Evolutionary conservation across 2,113 vertebrate genomes (phyloP), one percentile per base, ranked within the genome.

Genomic region (Columba janthina): DNA sequence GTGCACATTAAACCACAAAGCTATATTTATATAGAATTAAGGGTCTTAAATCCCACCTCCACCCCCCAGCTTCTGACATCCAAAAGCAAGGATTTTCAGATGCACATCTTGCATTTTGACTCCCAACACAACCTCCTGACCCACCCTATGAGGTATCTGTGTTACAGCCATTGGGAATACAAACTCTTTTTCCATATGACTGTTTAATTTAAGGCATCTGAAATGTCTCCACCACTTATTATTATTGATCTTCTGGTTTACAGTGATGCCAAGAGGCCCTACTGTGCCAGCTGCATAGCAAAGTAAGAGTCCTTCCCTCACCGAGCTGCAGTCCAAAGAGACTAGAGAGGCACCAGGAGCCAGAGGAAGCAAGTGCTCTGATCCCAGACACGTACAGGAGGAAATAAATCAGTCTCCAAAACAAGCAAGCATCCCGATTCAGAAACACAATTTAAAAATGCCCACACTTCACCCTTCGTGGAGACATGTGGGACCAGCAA

Each of bases 1-100:
- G 66, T 96, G 89, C 93, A 94, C 92, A 97, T 95, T 90, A 95
- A 98, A 97, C 98, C 97, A 98, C 97, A 97, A 95, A 91, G 89
- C 74, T 85, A 53, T 80, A 92, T 92, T 97, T 94, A 91, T 91
- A 90, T 62, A 92, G 94, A 83, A 91, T 83, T 90, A 57, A 95
- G 91, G 93, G 89, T 91, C 71, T 94, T 85, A 93, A 92, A 95
- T 93, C 93, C 91, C 87, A 94, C 81, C 94, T 88, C 83, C 70
- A 64, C 28, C 44, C 50, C 48, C 60, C 60, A 80, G 56, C 65
- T 75, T 80, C 77, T 94, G 53, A 74, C 54, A 93, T 93, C 91
- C 82, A 80, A 83, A 91, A 69, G 54, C 56, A 89, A 94, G 85
- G 69, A 80, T 88, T 83, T 71, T 74, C 66, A 88, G 91, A 96